Conservation (phyloP, 53 echinoderm and acorn worm species). For the Hippasteria phrygiana region DNA sequence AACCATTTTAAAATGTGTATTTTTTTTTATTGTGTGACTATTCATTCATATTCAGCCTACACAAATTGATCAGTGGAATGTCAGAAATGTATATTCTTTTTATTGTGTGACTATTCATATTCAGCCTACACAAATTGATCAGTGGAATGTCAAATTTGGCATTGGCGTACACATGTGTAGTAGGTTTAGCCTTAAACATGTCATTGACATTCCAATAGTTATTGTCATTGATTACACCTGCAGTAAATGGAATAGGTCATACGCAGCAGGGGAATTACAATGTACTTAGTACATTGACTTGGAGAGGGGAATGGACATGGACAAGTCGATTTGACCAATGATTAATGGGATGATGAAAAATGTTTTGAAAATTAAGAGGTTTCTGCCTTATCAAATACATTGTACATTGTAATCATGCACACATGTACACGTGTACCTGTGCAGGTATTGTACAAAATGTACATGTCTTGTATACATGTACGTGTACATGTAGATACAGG, state of each 20-base stretch:
- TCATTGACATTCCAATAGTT: conserved; percentile 22
- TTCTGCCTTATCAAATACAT: no score
- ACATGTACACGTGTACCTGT: background rate
- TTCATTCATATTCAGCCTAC: no score
- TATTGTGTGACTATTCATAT: no score
- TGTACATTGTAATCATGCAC: background rate
- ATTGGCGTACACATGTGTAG: no score
- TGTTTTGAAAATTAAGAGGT: no score
- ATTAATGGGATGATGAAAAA: no score
- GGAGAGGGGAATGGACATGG: background rate
- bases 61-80: background rate
- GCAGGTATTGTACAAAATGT: background rate
- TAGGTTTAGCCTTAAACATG: conserved; percentile 11
- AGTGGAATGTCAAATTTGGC: conserved; percentile 15
- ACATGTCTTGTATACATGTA: background rate
- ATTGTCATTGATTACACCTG: conserved; percentile 7
- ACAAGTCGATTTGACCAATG: no score
- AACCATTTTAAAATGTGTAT: no score
- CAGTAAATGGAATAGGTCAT: conserved; percentile 2
- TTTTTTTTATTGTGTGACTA: no score
- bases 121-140: no score
- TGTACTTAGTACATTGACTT: background rate
- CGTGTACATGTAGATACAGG: conserved; percentile 28
- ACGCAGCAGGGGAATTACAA: background rate
- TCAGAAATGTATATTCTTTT: no score